phyloP scores from a whole-genome alignment of 2,888 invertebrate species.

The Sphaerophoria rueppellii region DNA sequence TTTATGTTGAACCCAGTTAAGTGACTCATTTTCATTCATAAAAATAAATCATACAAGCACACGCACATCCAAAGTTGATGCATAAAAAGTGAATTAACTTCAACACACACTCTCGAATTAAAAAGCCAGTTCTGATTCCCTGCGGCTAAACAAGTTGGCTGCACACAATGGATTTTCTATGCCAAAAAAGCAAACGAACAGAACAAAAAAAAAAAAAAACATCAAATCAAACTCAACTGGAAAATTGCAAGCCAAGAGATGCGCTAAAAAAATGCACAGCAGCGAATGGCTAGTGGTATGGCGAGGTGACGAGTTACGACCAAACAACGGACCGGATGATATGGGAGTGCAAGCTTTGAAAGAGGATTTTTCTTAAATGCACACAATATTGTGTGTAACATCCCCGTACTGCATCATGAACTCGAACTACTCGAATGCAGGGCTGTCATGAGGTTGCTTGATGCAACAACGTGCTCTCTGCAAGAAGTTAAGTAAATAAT shows the following conservation, averaged over 20 bases:
- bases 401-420: constrained; percentile 66
- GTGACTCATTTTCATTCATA: constrained; percentile 19
- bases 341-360: constrained; percentile 10
- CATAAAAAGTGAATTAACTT: constrained; percentile 32
- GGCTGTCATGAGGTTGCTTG: constrained; percentile 30
- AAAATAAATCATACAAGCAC: constrained; percentile 48
- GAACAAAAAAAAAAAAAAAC: constrained; percentile 6
- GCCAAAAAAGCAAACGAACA: neutral
- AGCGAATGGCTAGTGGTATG: constrained; percentile 4
- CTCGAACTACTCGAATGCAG: constrained; percentile 24
- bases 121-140: constrained; percentile 18
- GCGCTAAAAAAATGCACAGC: constrained; percentile 47
- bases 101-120: neutral
- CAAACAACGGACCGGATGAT: constrained; percentile 3
- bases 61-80: neutral
- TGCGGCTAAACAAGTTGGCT: constrained; percentile 33
- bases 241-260: constrained; percentile 19
- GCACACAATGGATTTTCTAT: constrained; percentile 34
- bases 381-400: constrained; percentile 45
- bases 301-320: neutral
- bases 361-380: constrained; percentile 30
- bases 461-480: constrained; percentile 67
- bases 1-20: neutral
- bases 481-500: constrained; percentile 69
- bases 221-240: constrained; percentile 27